Base-by-base conservation (phyloP, 2,113 vertebrate genomes). In the Speoplatyrhinus poulsoni region DNA sequence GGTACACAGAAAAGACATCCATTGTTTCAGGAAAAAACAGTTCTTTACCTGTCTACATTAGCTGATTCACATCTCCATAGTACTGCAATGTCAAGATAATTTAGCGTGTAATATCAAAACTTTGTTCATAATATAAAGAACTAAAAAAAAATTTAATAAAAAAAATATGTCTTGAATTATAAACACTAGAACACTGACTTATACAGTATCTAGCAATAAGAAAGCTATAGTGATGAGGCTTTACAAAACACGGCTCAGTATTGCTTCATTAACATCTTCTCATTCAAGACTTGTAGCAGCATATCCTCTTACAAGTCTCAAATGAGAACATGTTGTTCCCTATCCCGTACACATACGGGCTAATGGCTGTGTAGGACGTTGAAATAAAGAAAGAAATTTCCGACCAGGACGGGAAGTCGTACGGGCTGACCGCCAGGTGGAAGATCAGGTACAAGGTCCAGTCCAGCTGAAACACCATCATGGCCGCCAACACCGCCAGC, bases 291-390 rank as follows among this genome's bases (percentile, higher is more conserved):
- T 49, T 49, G 12, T 54, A 1, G 12, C 11, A 61, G 68, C 60
- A 83, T 7, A 67, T 78, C 41, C 57, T 87, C 3, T 60, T 67
- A 3, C 76, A 82, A 15, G 69, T 75, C n/a, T 81, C 87, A 0
- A 83, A 0, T 6, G 81, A 78, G 66, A 93, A 92, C 52, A 92
- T 60, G 72, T 88, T 82, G 49, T 85, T 86, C 13, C 92, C 92
- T 4, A 90, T 78, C 10, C 90, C 89, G 0, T 92, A 94, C 12
- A 93, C 82, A 13, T 92, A 93, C 0, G 92, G 93, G 63, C 88
- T 92, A 56, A 91, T 52, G 36, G 89, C 85, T 15, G 86, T 81
- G 50, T 93, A 93, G 15, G 84, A 80, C 0, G 77, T 85, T 9
- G 85, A 71, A 62, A 91, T 85, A 0, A 92, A 89, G 72, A 93